phyloP scores from a whole-genome alignment of 92 coral and sea anemone species.

The Palythoa heliodiscus region DNA sequence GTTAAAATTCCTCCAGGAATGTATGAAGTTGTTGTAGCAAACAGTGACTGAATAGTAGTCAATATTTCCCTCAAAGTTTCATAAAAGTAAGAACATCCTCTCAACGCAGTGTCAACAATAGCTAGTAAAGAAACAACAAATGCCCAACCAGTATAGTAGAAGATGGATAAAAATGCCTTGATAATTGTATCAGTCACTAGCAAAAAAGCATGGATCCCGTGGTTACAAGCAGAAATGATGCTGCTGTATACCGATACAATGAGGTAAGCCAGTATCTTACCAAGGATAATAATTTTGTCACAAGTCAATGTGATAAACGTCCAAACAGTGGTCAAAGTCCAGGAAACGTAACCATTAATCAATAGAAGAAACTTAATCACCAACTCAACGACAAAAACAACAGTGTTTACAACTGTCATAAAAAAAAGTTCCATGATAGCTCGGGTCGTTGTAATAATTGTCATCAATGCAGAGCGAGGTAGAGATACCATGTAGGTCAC shows the following conservation, averaged over 20 bases:
- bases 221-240: neutral
- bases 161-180: conserved; percentile 5
- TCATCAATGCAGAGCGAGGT: conserved; percentile 64
- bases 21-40: conserved; percentile 1
- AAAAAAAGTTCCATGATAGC: conserved; percentile 72
- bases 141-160: conserved; percentile 20
- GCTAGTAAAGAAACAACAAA: neutral
- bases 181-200: conserved; percentile 11
- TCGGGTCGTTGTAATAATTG: conserved; percentile 39
- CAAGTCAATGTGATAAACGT: conserved; percentile 42
- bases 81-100: neutral
- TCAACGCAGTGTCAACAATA: neutral
- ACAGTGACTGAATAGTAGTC: conserved; percentile 11
- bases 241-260: conserved; percentile 31
- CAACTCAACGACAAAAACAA: conserved; percentile 52
- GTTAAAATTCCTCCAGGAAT: conserved; percentile 58
- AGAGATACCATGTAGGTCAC: conserved; percentile 53
- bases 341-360: conserved; percentile 25
- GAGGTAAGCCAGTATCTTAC: conserved; percentile 21
- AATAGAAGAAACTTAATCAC: conserved; percentile 17
- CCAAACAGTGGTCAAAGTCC: conserved; percentile 33
- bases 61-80: conserved; percentile 19
- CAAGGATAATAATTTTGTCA: conserved; percentile 33
- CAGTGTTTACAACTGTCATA: conserved; percentile 63
- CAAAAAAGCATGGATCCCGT: conserved; percentile 13